Evolutionary conservation across 1,140 invertebrate genomes (phyloP).

Genomic region (Galleria mellonella): DNA sequence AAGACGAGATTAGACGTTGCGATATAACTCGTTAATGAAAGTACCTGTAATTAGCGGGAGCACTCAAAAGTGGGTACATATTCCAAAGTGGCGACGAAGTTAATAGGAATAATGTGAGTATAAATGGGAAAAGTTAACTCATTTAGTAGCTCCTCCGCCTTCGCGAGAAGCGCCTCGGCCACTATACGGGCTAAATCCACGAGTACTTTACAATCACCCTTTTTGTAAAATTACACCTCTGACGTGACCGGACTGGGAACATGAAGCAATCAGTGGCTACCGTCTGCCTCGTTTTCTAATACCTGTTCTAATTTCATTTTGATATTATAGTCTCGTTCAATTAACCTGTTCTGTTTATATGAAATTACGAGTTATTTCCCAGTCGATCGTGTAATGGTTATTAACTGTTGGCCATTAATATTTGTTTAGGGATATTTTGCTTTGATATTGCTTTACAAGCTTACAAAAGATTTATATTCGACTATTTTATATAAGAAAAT

Average conservation of each 20-base stretch:
- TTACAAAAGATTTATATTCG: too few species aligned
- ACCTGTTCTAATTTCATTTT: constrained; percentile 19
- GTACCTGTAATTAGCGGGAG: constrained; percentile 30
- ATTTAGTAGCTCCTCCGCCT: constrained; percentile 42
- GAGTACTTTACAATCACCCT: constrained; percentile 46
- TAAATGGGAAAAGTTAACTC: constrained; percentile 64
- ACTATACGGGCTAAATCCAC: constrained; percentile 25
- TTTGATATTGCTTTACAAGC: too few species aligned
- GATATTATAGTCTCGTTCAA: constrained; percentile 16
- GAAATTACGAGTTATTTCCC: too few species aligned
- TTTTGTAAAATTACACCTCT: constrained; percentile 50
- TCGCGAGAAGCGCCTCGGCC: constrained; percentile 20
- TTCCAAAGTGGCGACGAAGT: constrained; percentile 35
- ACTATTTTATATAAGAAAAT: too few species aligned
- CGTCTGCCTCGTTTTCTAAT: constrained; percentile 16
- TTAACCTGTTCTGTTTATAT: constrained; percentile 10
- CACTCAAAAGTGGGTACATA: constrained; percentile 30
- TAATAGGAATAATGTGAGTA: constrained; percentile 58
- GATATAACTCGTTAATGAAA: constrained; percentile 34
- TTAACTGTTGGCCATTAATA: too few species aligned
- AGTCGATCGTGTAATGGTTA: too few species aligned
- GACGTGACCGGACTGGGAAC: constrained; percentile 35
- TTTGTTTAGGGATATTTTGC: too few species aligned
- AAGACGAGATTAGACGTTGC: constrained; percentile 20
- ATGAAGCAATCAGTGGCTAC: constrained; percentile 16